phyloP scores from a whole-genome alignment of 2,797 vertebrate genomes.

The Sebastes vulpes region DNA sequence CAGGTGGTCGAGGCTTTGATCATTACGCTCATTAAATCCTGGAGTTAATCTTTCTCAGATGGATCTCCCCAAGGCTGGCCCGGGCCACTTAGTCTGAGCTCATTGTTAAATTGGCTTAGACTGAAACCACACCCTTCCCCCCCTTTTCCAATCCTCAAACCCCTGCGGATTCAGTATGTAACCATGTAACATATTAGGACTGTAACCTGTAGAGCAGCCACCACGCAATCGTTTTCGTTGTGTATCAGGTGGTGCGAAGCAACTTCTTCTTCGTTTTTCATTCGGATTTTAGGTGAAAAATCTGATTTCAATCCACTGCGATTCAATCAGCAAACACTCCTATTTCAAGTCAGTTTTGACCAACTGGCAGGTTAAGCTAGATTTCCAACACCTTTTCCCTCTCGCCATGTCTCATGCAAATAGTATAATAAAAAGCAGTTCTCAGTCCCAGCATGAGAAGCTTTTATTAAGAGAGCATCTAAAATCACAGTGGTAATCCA shows the following conservation, averaged over 20 bases:
- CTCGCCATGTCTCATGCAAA: constrained; percentile 82
- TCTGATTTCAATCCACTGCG: constrained; percentile 41
- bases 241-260: constrained; percentile 49
- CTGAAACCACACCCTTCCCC: constrained; percentile 76
- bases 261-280: constrained; percentile 11
- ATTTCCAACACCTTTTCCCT: constrained; percentile 64
- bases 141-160: constrained; percentile 53
- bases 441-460: constrained; percentile 72
- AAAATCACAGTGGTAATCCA: constrained; percentile 80
- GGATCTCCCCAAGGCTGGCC: constrained; percentile 82
- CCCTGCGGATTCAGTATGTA: constrained; percentile 66
- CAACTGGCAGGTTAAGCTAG: constrained; percentile 64
- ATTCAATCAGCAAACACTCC: constrained; percentile 58
- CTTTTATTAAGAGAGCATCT: constrained; percentile 82
- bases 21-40: constrained; percentile 83
- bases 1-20: constrained; percentile 87
- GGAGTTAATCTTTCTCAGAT: constrained; percentile 86
- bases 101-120: constrained; percentile 82
- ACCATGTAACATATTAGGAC: constrained; percentile 66
- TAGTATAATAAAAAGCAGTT: constrained; percentile 73
- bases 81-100: constrained; percentile 82
- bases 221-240: constrained; percentile 38
- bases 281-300: constrained; percentile 22
- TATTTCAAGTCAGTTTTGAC: constrained; percentile 47
- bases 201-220: constrained; percentile 62